A percentile compares a stretch with the other conserved stretches of the same genome.
Evolutionary conservation across 2,113 vertebrate species (phyloP).

Genomic region (Sinocyclocheilus grahami): DNA sequence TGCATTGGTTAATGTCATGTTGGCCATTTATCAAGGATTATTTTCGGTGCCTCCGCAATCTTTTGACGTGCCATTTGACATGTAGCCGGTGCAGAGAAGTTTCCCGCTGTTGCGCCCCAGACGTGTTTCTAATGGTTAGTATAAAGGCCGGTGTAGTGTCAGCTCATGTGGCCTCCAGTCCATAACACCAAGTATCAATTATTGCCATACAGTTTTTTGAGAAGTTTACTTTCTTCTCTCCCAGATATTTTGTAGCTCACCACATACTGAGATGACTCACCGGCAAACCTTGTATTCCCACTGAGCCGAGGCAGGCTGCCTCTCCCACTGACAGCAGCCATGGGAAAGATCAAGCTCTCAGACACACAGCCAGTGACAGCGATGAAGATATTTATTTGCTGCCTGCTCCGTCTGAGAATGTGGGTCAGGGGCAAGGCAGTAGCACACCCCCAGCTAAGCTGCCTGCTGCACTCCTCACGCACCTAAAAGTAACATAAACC

Average conservation of each 20-base stretch:
- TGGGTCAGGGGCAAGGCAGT: slow-evolving; percentile 13
- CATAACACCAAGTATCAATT: slow-evolving; percentile 12
- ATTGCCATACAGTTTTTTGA: slow-evolving; percentile 7
- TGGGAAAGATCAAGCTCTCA: slow-evolving; percentile 52
- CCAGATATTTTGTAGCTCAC: slow-evolving; percentile 31
- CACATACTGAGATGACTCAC: slow-evolving; percentile 45
- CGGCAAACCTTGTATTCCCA: slow-evolving; percentile 15
- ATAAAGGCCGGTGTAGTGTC: slow-evolving; percentile 23
- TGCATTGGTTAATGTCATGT: slow-evolving; percentile 47
- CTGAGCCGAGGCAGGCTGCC: slow-evolving; percentile 8
- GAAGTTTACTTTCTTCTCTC: slow-evolving; percentile 48
- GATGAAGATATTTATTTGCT: slow-evolving; percentile 50
- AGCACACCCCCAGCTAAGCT: slow-evolving; percentile 32
- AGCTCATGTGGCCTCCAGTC: not conserved
- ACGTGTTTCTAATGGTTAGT: slow-evolving; percentile 25
- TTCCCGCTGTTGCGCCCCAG: slow-evolving; percentile 13
- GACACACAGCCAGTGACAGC: slow-evolving; percentile 39
- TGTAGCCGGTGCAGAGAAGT: slow-evolving; percentile 22
- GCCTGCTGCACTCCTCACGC: not conserved
- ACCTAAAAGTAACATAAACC: slow-evolving; percentile 22
- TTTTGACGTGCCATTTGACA: slow-evolving; percentile 46
- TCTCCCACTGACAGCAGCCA: slow-evolving; percentile 51
- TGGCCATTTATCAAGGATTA: slow-evolving; percentile 48
- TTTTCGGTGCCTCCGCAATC: slow-evolving; percentile 32
- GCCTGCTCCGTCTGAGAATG: slow-evolving; percentile 28